Percentiles rank a stretch among this genome's conserved stretches.
Conservation (phyloP, 2,888 invertebrate genomes). For the Sicus ferrugineus region DNA sequence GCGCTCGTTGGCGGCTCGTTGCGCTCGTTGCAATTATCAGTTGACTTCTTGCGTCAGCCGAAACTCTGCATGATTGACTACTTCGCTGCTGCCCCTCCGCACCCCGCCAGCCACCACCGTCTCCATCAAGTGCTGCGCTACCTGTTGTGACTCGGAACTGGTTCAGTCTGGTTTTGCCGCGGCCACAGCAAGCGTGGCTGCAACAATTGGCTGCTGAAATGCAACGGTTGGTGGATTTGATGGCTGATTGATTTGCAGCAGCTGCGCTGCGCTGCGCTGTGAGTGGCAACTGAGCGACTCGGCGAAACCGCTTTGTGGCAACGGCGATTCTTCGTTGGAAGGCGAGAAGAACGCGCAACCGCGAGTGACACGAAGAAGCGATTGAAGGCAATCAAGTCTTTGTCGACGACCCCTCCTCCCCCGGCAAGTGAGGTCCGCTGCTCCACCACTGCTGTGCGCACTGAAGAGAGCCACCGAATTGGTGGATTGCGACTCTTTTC, state of each 20-base stretch:
- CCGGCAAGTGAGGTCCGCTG: too few relatives aligned
- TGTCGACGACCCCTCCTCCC: too few relatives aligned
- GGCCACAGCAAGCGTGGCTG: background rate
- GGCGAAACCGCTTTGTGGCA: background rate
- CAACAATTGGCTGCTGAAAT: background rate
- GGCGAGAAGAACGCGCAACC: background rate
- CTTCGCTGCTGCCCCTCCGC: background rate
- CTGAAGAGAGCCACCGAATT: too few relatives aligned
- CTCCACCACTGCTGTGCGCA: too few relatives aligned
- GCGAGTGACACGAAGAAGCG: too few relatives aligned
- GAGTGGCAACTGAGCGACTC: too few relatives aligned
- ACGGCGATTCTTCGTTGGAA: background rate
- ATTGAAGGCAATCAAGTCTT: too few relatives aligned
- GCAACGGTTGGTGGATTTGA: background rate
- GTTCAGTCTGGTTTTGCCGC: background rate
- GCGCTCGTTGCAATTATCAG: too few relatives aligned
- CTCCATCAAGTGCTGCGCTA: background rate
- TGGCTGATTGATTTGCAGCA: slow-evolving; percentile 21
- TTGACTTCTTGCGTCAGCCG: slow-evolving; percentile 14
- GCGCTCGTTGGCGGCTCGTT: background rate
- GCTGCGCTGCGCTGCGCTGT: background rate
- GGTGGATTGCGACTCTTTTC: too few relatives aligned
- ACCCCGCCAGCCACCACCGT: background rate
- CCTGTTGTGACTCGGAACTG: background rate
- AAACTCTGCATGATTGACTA: slow-evolving; percentile 1